A percentile compares a stretch with the other conserved stretches of the same genome.
Evolutionary conservation across 1,140 invertebrate species (phyloP).

Genomic region (Drosophila sturtevanti): DNA sequence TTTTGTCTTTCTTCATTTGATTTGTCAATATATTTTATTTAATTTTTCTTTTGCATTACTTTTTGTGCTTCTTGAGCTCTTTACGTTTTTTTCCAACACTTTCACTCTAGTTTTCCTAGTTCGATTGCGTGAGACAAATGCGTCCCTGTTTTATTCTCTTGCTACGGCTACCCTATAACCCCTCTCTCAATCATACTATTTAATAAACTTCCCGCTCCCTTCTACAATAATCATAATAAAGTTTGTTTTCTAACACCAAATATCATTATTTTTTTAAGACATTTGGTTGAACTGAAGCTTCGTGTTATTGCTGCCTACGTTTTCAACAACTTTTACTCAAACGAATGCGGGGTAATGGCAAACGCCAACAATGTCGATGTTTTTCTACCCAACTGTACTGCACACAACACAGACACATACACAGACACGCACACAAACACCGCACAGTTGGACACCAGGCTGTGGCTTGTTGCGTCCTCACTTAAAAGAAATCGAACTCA

Average conservation of each 20-base stretch:
- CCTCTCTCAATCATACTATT: neutral
- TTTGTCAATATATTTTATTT: neutral
- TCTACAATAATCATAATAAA: too few relatives aligned
- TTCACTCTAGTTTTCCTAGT: slow-evolving; percentile 22
- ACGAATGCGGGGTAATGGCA: slow-evolving; percentile 25
- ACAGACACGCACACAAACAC: slow-evolving; percentile 70
- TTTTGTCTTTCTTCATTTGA: slow-evolving; percentile 12
- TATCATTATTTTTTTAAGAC: neutral
- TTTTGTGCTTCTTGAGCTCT: neutral
- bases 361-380: slow-evolving; percentile 57
- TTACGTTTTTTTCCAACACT: slow-evolving; percentile 4
- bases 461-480: slow-evolving; percentile 1
- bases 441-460: slow-evolving; percentile 9
- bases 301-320: slow-evolving; percentile 12
- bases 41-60: neutral
- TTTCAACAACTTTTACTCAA: slow-evolving; percentile 23
- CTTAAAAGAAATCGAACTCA: slow-evolving; percentile 19
- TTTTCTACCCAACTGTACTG: slow-evolving; percentile 80
- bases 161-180: neutral
- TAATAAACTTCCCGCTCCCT: neutral
- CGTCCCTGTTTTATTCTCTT: slow-evolving; percentile 7
- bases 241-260: neutral
- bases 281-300: slow-evolving; percentile 17
- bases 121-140: slow-evolving; percentile 18
- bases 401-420: slow-evolving; percentile 73